Evolutionary conservation across 2,113 vertebrate species (phyloP), one percentile per base, ranked within the genome.

Genomic region (Megaptera novaeangliae): DNA sequence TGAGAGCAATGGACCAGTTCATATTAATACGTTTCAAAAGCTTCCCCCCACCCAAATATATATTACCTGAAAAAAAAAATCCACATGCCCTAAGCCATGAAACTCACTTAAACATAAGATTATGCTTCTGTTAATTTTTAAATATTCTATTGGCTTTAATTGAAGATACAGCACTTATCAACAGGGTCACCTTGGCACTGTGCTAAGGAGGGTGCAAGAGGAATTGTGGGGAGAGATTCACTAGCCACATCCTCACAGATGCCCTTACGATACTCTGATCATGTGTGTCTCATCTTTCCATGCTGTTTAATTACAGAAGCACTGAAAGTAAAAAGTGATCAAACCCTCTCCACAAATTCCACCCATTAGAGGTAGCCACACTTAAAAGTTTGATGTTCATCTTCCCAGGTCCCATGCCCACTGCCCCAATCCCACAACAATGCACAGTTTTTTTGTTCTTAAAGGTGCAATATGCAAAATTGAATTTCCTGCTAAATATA

Each of bases 341-440:
- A 5, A 77, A 84, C 8, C n/a, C 18, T 41, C 39, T 27, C 81
- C 3, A 63, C 25, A 52, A 44, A 64, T 59, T 39, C 34, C 29
- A 46, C 1, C 11, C 5, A 3, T 6, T 3, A 29, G 9, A 80
- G 17, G 66, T 13, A 41, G 46, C 27, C 66, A 36, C 18, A 86
- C 5, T 20, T 5, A 9, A 17, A 17, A 59, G 59, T 46, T 1
- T 49, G 31, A 31, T 21, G 39, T 36, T 39, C 21, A 41, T 61
- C 23, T 69, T 93, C 29, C 27, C 12, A 6, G 49, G 17, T 74
- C 41, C 4, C 36, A 27, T 2, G 27, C 11, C 21, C 1, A 15
- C 17, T 14, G 5, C 0, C 2, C 13, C 0, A 0, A 39, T 3
- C 27, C 61, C 23, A 17, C 25, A 25, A 21, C 27, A 46, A 13